These are phyloP conservation scores for Apocheima hispidaria DNA, from an alignment of 2,888 invertebrate genomes.

Conservation along the genomic window DNA sequence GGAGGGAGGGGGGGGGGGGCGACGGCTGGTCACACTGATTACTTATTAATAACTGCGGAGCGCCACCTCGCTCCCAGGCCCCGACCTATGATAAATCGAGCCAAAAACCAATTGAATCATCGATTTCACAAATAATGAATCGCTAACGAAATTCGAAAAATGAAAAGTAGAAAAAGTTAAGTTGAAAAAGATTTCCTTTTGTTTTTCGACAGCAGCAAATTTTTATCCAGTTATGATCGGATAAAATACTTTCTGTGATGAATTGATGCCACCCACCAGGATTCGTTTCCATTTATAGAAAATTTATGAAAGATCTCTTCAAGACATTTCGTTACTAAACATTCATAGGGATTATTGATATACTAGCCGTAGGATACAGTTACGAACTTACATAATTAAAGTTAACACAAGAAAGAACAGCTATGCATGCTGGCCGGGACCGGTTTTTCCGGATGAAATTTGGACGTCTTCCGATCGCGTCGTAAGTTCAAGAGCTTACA, in stretches of 20 bases:
- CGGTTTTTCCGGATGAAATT: conserved; percentile 49
- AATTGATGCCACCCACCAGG: not conserved
- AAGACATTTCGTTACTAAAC: conserved; percentile 1
- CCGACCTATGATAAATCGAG: conserved; percentile 66
- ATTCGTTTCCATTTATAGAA: not conserved
- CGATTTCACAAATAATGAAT: conserved; percentile 54
- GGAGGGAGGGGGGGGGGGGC: conserved; percentile 26
- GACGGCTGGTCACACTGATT: conserved; percentile 68
- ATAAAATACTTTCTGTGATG: conserved; percentile 1
- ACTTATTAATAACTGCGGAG: conserved; percentile 75
- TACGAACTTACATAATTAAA: conserved; percentile 47
- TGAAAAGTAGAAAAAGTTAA: conserved; percentile 6
- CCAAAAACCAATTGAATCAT: conserved; percentile 62
- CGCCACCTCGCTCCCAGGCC: conserved; percentile 49
- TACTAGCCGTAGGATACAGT: conserved; percentile 42
- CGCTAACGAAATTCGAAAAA: conserved; percentile 27
- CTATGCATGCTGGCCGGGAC: conserved; percentile 39
- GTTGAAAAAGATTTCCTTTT: conserved; percentile 1
- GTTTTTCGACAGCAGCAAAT: not conserved
- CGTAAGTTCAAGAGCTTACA: conserved; percentile 39
- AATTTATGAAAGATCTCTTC: not conserved
- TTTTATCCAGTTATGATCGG: not conserved
- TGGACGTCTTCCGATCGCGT: conserved; percentile 44
- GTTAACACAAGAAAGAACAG: conserved; percentile 39
- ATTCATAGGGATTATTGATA: conserved; percentile 36